Evolutionary conservation across 64 coral and sea anemone genomes (phyloP), one percentile per base, ranked within the genome.

Genomic region (Dendrophyllia cribrosa): DNA sequence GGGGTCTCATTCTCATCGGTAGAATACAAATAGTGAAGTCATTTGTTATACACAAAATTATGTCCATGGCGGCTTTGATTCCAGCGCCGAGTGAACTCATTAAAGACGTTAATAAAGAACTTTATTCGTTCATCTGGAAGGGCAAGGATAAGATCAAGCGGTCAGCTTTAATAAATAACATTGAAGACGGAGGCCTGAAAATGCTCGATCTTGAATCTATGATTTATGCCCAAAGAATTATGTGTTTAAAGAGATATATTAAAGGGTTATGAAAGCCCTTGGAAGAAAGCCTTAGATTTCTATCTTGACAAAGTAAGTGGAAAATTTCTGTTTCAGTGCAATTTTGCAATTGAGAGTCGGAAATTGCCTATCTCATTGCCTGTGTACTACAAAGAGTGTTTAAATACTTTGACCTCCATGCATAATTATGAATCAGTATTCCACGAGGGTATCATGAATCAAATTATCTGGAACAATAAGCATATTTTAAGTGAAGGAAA

Each of bases 401-500:
- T 77, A 50, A 5, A 77, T 25, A 7, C 51, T 7, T 77, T 50
- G 50, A 24, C 51, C 56, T 77, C 20, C 19, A 77, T 56, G 20
- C 8, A 17, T 48, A 24, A 70, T 51, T 68, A 85, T 62, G 58
- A 66, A 15, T 55, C 82, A 44, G 50, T 62, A 68, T 68, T 34
- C 69, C 51, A 68, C n/a, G 61, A 85, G 69, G 63, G 66, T 48
- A 48, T 85, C 67, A 70, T 53, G 51, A 66, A 80, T 80, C 51
- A 80, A 61, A 58, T 80, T 80, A 55, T 80, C n/a, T 80, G 77
- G 48, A 80, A 80, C 59, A 85, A 67, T 13, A 85, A 65, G 66
- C 48, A 67, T 85, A 67, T 67, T 85, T 52, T n/a, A 20, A 85
- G 43, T 48, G 81, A 85, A 19, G 20, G 49, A 0, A 77, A 77